Percentiles rank a stretch among this genome's conserved stretches.
These are phyloP conservation scores for Limanda limanda DNA, from an alignment of 2,113 vertebrate genomes.

Conservation along the genomic window DNA sequence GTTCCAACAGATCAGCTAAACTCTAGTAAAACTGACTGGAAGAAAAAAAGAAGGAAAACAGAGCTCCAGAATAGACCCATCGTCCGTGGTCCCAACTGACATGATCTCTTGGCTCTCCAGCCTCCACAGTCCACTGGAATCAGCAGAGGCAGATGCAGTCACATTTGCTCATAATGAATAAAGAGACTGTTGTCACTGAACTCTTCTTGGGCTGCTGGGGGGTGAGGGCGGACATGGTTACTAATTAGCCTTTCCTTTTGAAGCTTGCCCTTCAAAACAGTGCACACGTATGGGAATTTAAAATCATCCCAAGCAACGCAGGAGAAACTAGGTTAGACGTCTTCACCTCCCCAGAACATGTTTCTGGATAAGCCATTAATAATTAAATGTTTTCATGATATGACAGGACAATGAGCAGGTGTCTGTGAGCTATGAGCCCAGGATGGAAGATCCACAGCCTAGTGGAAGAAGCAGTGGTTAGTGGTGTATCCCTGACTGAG, in stretches of 20 bases:
- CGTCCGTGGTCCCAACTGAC: background rate
- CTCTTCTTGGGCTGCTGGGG: background rate
- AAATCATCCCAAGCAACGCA: background rate
- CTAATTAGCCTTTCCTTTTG: constrained; percentile 4
- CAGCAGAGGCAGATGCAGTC: background rate
- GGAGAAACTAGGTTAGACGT: background rate
- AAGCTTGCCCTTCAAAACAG: background rate
- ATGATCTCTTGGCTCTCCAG: background rate
- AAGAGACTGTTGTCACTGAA: constrained; percentile 5
- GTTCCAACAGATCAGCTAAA: background rate
- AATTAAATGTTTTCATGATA: constrained; percentile 2
- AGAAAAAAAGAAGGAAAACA: background rate
- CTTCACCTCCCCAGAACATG: background rate
- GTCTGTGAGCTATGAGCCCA: constrained; percentile 6
- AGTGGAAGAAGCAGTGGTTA: background rate
- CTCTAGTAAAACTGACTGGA: background rate
- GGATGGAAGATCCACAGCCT: background rate
- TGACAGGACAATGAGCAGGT: constrained; percentile 31
- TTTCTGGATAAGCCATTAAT: constrained; percentile 8
- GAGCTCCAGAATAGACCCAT: background rate
- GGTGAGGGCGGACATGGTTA: background rate
- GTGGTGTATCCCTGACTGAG: background rate
- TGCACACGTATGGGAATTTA: background rate
- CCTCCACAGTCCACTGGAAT: background rate
- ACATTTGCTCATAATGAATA: constrained; percentile 3